Evolutionary conservation across 2,888 invertebrate genomes (phyloP).

Genomic region (Pantelozetes paolii): DNA sequence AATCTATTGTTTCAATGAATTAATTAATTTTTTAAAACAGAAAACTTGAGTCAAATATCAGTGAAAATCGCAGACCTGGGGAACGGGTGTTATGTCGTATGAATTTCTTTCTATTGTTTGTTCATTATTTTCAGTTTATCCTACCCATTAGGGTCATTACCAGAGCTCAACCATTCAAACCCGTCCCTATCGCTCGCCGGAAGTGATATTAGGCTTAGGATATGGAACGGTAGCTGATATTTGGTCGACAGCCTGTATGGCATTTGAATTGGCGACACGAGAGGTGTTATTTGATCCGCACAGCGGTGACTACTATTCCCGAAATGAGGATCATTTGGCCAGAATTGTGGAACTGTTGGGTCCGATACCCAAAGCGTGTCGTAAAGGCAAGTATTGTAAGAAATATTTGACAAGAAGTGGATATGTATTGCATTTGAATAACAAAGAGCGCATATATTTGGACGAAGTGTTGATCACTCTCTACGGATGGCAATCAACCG

Average conservation of each 20-base stretch:
- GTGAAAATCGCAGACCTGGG: constrained; percentile 87
- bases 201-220: constrained; percentile 91
- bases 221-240: constrained; percentile 97
- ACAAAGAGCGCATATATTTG: constrained; percentile 92
- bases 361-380: constrained; percentile 78
- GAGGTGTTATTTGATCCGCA: constrained; percentile 92
- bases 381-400: constrained; percentile 52
- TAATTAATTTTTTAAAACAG: background rate
- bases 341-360: constrained; percentile 98
- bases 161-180: constrained; percentile 99
- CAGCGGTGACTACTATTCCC: constrained; percentile 72
- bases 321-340: constrained; percentile 98
- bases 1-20: background rate
- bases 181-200: constrained; percentile 90
- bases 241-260: constrained; percentile 99
- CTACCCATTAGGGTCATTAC: constrained; percentile 63
- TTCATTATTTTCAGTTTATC: constrained; percentile 37
- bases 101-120: constrained; percentile 18
- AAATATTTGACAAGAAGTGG: constrained; percentile 55
- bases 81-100: constrained; percentile 90
- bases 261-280: constrained; percentile 98
- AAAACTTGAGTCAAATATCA: constrained; percentile 57
- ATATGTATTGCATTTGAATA: constrained; percentile 86
- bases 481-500: constrained; percentile 86
- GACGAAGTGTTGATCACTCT: constrained; percentile 92